These are phyloP conservation scores for Pantherophis vulpinus DNA, from an alignment of 2,797 vertebrate genomes.

Conservation along the genomic window DNA sequence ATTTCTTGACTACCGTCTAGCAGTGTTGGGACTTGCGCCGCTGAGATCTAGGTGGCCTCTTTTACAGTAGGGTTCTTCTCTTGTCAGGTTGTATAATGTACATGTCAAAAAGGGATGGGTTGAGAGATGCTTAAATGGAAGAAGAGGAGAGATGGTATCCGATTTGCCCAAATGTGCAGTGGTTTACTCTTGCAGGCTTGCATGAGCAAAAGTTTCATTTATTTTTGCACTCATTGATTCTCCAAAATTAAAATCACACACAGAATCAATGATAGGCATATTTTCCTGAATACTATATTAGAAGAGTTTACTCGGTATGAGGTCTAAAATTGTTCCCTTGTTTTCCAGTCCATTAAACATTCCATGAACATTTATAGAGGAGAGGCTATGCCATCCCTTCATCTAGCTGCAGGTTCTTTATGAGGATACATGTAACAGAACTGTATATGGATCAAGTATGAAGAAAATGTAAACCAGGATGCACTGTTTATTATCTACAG, in stretches of 20 bases:
- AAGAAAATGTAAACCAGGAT: conserved; percentile 47
- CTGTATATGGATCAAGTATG: conserved; percentile 48
- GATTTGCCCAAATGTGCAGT: not conserved
- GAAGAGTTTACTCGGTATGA: conserved; percentile 8
- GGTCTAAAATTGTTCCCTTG: conserved; percentile 34
- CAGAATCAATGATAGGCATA: not conserved
- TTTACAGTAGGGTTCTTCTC: not conserved
- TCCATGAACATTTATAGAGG: conserved; percentile 42
- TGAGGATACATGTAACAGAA: conserved; percentile 50
- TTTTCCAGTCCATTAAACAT: conserved; percentile 54
- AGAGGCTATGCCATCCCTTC: conserved; percentile 46
- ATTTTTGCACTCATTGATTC: not conserved
- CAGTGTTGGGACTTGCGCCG: not conserved
- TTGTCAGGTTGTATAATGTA: not conserved
- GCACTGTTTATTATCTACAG: conserved; percentile 58
- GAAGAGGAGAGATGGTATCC: not conserved
- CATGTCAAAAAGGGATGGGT: not conserved
- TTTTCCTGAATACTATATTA: conserved; percentile 27
- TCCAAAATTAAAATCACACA: conserved; percentile 13
- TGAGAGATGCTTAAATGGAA: not conserved
- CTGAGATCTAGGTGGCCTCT: not conserved
- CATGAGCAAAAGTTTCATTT: not conserved
- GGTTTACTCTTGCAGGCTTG: not conserved
- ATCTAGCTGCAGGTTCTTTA: conserved; percentile 44
- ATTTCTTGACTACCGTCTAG: not conserved